phyloP scores from a whole-genome alignment of 2,113 vertebrate species.

The Nicator chloris region DNA sequence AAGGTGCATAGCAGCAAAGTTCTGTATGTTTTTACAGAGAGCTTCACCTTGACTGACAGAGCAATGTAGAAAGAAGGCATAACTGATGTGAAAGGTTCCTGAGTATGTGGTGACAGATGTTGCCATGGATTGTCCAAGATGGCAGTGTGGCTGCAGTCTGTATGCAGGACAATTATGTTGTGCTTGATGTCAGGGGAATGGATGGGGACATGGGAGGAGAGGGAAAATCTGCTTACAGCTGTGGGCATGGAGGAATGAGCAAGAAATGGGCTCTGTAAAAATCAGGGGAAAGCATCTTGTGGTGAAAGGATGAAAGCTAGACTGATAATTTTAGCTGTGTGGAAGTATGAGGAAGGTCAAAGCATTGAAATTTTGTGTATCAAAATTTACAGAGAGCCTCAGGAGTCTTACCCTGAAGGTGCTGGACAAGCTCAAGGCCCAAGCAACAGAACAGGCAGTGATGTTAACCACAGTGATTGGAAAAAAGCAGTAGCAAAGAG shows the following conservation, averaged over 20 bases:
- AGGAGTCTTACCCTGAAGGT: not conserved
- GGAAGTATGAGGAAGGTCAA: not conserved
- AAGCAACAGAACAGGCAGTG: not conserved
- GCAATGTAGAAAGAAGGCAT: not conserved
- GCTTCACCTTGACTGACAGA: not conserved
- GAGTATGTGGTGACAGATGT: not conserved
- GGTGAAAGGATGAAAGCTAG: not conserved
- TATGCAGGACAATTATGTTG: rapidly evolving
- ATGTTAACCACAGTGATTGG: not conserved
- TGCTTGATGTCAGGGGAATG: not conserved
- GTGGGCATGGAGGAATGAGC: not conserved
- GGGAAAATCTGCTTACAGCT: not conserved
- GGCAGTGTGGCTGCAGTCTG: not conserved
- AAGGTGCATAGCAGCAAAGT: not conserved
- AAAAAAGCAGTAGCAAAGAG: not conserved
- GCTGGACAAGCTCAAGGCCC: not conserved
- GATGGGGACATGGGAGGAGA: not conserved
- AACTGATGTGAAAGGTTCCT: not conserved
- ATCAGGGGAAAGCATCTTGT: not conserved
- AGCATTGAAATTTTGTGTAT: not conserved
- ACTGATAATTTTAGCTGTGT: not conserved
- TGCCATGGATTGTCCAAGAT: not conserved
- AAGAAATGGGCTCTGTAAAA: not conserved
- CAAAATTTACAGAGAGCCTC: not conserved
- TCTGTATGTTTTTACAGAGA: not conserved